Conservation (phyloP, 2,113 vertebrate species). For the Ophthalmolycus amberensis region DNA sequence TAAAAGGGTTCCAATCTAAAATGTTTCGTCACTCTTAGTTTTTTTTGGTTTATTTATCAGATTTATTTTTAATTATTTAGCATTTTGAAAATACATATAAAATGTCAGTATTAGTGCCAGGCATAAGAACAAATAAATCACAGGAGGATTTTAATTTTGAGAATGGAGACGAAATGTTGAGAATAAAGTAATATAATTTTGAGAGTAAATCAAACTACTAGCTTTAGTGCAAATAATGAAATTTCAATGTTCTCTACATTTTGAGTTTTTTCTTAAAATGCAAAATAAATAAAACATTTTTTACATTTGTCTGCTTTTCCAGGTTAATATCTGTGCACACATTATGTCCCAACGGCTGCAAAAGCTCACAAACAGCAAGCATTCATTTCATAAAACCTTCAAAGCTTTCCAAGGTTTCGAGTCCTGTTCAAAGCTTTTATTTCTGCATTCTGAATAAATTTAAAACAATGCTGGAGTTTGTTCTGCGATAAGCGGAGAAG, state of each 20-base stretch:
- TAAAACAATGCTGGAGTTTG: background rate
- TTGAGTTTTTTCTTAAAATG: too few species aligned
- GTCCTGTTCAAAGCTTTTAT: background rate
- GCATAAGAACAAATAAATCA: background rate
- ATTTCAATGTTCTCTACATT: too few species aligned
- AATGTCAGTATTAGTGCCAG: background rate
- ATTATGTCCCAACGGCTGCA: background rate
- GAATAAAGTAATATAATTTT: too few species aligned
- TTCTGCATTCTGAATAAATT: background rate
- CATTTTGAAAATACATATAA: too few species aligned
- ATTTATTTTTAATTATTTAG: background rate
- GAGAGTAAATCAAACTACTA: too few species aligned
- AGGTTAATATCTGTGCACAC: too few species aligned
- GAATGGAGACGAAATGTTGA: too few species aligned
- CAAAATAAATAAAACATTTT: too few species aligned
- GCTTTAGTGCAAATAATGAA: too few species aligned
- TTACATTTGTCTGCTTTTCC: too few species aligned
- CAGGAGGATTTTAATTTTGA: too few species aligned
- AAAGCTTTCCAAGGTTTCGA: background rate
- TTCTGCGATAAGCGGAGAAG: background rate
- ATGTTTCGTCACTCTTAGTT: background rate
- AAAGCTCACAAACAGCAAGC: background rate
- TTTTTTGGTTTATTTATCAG: background rate
- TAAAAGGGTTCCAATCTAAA: slow-evolving; percentile 61
- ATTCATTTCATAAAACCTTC: background rate